Conservation (phyloP, 92 coral and sea anemone species). For the Umimayanthus kanabou region DNA sequence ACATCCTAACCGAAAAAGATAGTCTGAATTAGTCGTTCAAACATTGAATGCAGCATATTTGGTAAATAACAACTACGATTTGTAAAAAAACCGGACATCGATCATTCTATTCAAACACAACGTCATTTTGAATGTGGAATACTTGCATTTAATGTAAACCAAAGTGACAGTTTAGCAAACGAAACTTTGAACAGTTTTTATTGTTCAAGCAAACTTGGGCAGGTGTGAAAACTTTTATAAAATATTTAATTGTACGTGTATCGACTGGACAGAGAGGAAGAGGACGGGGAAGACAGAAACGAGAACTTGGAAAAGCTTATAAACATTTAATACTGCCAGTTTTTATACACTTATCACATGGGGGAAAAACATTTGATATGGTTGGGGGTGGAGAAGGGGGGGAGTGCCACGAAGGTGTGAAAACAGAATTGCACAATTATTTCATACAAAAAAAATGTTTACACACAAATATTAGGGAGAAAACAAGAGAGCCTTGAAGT, state of each 20-base stretch:
- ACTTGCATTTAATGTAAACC: neutral
- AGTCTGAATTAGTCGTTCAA: neutral
- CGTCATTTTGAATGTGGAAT: neutral
- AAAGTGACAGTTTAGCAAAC: neutral
- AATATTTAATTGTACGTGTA: neutral
- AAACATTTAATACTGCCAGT: too few relatives aligned
- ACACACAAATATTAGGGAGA: too few relatives aligned
- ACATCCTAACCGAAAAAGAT: neutral
- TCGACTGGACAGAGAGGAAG: neutral
- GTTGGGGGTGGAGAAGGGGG: too few relatives aligned
- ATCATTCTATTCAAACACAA: neutral
- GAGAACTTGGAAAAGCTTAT: too few relatives aligned
- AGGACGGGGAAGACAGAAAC: neutral
- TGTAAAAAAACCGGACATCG: neutral
- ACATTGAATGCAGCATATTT: neutral
- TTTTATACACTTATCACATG: too few relatives aligned
- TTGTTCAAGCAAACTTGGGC: slow-evolving; percentile 8
- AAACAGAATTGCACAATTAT: too few relatives aligned
- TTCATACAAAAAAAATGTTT: too few relatives aligned
- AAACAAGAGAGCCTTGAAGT: too few relatives aligned
- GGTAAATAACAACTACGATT: neutral
- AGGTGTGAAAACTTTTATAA: slow-evolving; percentile 13
- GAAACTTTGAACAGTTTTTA: neutral
- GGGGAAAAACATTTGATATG: too few relatives aligned
- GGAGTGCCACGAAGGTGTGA: too few relatives aligned